Evolutionary conservation across 2,888 invertebrate species (phyloP), one percentile per base, ranked within the genome.

Genomic region (Drepanosiphum platanoidis): DNA sequence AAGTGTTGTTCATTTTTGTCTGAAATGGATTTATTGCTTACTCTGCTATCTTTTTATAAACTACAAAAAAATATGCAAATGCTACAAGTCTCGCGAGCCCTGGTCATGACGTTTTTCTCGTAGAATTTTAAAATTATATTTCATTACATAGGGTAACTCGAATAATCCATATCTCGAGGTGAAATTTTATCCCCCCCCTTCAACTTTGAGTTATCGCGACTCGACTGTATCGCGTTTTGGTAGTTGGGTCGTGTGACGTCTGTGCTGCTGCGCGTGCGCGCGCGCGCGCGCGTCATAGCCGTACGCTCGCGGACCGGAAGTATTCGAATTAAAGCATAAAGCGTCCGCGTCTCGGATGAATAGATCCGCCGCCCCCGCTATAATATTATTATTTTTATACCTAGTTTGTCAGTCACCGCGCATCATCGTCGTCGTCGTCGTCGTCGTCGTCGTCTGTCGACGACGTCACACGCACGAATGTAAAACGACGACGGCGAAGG

Each of bases 291-390:
- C 4, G 32, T 32, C 15, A 5, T 34, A 15, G 66, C 66, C 15
- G 61, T 22, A 27, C 74, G 70, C 66, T 9, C 83, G 84, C 84
- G 84, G 84, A 84, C 83, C 86, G 86, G 86, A 86, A 86, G 86
- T 86, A 84, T 86, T 68, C 84, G 74, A 86, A 86, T 86, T 84
- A 86, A 86, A 86, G 84, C 86, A 72, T 86, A 72, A 86, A 84
- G 79, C 22, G 72, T 66, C 86, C 74, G 75, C 77, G 84, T 84
- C 68, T 84, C 84, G 84, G 84, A 84, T 77, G 84, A 84, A 84
- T 84, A 84, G 84, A 39, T 30, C 34, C 42, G 77, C 61, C 72
- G 72, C 74, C 74, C 39, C 75, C 52, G 84, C 42, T 34, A 30
- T n/a, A n/a, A n/a, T n/a, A n/a, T n/a, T n/a, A n/a, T n/a, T n/a